These are phyloP conservation scores for Lycophotia porphyrea DNA, from an alignment of 2,888 invertebrate genomes.

Conservation along the genomic window DNA sequence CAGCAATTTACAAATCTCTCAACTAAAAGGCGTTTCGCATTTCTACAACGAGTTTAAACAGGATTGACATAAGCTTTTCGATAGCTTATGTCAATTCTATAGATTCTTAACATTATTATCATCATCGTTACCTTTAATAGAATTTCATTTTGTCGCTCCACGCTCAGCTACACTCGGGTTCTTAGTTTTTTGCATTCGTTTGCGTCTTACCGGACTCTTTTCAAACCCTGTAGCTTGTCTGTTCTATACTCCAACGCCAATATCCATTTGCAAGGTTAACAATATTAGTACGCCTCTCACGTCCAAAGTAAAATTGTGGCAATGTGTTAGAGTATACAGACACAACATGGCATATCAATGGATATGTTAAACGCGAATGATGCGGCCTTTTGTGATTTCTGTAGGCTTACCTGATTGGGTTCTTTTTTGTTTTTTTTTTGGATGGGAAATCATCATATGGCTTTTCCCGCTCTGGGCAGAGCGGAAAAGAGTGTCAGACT, in stretches of 20 bases:
- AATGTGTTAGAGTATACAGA: slow-evolving; percentile 28
- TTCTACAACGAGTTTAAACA: background rate
- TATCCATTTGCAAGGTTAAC: slow-evolving; percentile 11
- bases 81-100: too few relatives aligned
- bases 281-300: slow-evolving; percentile 51
- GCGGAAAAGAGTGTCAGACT: too few relatives aligned
- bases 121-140: background rate
- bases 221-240: background rate
- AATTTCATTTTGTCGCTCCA: background rate
- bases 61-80: background rate
- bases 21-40: background rate
- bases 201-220: background rate
- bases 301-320: slow-evolving; percentile 38
- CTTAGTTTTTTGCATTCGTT: background rate
- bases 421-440: too few relatives aligned
- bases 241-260: slow-evolving; percentile 13
- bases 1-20: background rate
- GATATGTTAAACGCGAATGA: slow-evolving; percentile 16
- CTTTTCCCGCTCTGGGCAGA: too few relatives aligned
- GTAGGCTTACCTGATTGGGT: slow-evolving; percentile 18
- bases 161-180: background rate
- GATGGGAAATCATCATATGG: too few relatives aligned
- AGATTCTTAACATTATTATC: too few relatives aligned
- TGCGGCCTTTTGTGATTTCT: slow-evolving; percentile 25
- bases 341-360: slow-evolving; percentile 42